Base-by-base conservation (phyloP, 2,113 vertebrate species). In the Leptodactylus fuscus region DNA sequence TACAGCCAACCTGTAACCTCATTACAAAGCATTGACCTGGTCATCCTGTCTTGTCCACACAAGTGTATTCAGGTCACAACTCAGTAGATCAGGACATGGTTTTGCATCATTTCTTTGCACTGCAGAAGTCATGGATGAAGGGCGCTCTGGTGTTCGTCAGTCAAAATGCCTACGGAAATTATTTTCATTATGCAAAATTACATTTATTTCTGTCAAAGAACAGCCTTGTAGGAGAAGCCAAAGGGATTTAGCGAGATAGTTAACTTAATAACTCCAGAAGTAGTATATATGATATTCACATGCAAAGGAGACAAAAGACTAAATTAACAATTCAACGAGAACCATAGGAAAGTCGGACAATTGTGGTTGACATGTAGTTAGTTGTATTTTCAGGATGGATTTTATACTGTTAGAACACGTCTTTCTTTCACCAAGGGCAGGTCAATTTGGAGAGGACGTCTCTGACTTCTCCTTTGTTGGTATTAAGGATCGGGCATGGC, bases 111-210 rank as follows among this genome's bases (percentile, higher is more conserved):
- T 36, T 69, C 32, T 38, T 36, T 69, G 34, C 38, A 38, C 65
- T 34, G 32, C 9, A 38, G 65, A 38, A 69, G 18, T 69, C 34
- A 38, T 8, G 8, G 34, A 69, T 38, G 65, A 18, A 22, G 65
- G 65, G 15, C 1, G 32, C 5, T 4, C 6, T 2, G 65, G 7
- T 36, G 34, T 11, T 0, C 34, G 18, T 20, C 65, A 34, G 32
- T 4, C 38, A 38, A 46, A 46, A 18, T 18, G 70, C 38, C 36
- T 73, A 20, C 20, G 38, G 38, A 24, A 24, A 73, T 73, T 13
- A 24, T 73, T 73, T 73, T 73, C 36, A 73, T 73, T 73, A n/a
- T 73, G 38, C 70, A 44, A 73, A 73, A 73, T 73, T 44, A 44
- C 22, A 73, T 13, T 46, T 27, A 48, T 46, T 75, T 49, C 71